Percentiles rank a stretch among this genome's conserved stretches.
phyloP scores from a whole-genome alignment of 2,113 vertebrate genomes.

The Microcebus griseorufus region DNA sequence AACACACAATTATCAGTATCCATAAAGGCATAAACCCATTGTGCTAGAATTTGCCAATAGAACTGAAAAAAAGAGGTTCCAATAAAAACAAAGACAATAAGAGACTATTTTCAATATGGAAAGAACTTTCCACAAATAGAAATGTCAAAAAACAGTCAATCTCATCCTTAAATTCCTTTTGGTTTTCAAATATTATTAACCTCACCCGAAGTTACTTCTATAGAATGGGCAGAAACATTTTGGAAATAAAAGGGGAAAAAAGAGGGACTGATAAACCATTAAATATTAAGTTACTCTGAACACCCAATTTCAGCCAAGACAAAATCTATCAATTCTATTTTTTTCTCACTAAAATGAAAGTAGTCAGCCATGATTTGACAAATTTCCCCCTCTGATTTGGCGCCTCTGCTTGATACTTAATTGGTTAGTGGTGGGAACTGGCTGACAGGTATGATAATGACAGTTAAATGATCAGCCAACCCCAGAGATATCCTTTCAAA shows the following conservation, averaged over 20 bases:
- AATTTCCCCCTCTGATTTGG: constrained; percentile 26
- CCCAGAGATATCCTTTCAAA: constrained; percentile 45
- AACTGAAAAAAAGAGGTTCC: constrained; percentile 47
- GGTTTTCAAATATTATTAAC: constrained; percentile 20
- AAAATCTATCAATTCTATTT: constrained; percentile 52
- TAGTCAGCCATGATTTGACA: neutral
- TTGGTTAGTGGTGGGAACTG: constrained; percentile 19
- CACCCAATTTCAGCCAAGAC: constrained; percentile 20
- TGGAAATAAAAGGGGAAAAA: neutral
- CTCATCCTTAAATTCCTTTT: constrained; percentile 34
- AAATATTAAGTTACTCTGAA: constrained; percentile 23
- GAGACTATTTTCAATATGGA: constrained; percentile 28
- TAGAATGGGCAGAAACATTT: neutral
- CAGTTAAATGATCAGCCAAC: constrained; percentile 48
- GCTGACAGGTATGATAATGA: constrained; percentile 40
- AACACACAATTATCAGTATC: constrained; percentile 33
- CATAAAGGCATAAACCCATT: neutral
- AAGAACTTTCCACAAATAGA: neutral
- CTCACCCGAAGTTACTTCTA: neutral
- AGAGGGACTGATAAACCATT: neutral
- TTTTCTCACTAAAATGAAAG: constrained; percentile 48
- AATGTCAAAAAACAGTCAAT: constrained; percentile 24
- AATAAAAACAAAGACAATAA: constrained; percentile 36
- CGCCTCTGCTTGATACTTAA: constrained; percentile 41
- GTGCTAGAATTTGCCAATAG: neutral